A percentile compares a stretch with the other conserved stretches of the same genome.
Conservation (phyloP, 2,797 vertebrate genomes). For the Hydrophis major region DNA sequence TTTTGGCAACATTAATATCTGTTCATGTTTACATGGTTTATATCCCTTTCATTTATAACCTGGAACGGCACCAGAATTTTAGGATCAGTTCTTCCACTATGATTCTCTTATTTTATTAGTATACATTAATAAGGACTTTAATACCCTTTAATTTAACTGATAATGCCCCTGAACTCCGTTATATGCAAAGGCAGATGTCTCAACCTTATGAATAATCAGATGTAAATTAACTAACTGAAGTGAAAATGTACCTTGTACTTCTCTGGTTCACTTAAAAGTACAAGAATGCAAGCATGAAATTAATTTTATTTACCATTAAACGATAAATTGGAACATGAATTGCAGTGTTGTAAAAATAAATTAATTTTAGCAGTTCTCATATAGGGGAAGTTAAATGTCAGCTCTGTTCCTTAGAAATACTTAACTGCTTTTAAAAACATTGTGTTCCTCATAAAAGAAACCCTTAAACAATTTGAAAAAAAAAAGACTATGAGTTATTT, state of each 20-base stretch:
- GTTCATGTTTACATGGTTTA: not conserved
- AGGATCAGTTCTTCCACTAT: not conserved
- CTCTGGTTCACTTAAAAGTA: constrained; percentile 30
- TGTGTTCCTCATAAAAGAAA: not conserved
- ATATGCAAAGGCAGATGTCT: constrained; percentile 18
- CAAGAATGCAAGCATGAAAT: constrained; percentile 42
- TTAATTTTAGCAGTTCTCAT: constrained; percentile 27
- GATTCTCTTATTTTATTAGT: not conserved
- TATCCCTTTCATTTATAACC: not conserved
- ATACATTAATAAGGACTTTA: not conserved
- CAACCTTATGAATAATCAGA: constrained; percentile 23
- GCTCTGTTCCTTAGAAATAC: not conserved
- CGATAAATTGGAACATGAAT: constrained; percentile 29
- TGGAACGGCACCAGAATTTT: not conserved
- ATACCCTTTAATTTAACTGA: not conserved
- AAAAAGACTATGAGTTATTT: not conserved
- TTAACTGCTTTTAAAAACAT: not conserved
- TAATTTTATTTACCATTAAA: constrained; percentile 51
- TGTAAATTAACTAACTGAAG: constrained; percentile 37
- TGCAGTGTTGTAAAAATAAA: constrained; percentile 34
- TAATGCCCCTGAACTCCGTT: not conserved
- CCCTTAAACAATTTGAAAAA: not conserved
- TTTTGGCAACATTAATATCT: not conserved
- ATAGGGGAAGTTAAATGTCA: constrained; percentile 41
- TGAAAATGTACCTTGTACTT: constrained; percentile 19